phyloP scores from a whole-genome alignment of 1,140 invertebrate species.

The Drosophila pallidifrons region DNA sequence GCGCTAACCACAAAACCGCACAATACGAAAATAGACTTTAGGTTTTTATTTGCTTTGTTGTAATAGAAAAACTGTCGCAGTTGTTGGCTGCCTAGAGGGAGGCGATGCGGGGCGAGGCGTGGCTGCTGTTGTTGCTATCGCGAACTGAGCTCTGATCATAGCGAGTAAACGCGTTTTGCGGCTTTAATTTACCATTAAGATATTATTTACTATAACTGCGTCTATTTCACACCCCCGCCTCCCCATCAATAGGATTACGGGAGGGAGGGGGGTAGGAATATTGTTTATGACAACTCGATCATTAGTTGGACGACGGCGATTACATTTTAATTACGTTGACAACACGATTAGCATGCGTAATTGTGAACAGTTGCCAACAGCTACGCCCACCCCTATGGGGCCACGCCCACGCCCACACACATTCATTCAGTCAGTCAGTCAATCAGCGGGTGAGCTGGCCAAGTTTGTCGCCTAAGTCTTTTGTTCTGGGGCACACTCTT shows the following conservation, averaged over 20 bases:
- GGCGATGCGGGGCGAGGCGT: constrained; percentile 1
- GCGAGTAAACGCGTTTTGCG: constrained; percentile 64
- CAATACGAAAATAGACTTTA: constrained; percentile 63
- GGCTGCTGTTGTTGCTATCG: constrained; percentile 16
- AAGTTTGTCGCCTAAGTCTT: constrained; percentile 68
- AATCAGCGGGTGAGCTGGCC: not conserved
- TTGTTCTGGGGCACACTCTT: constrained; percentile 57
- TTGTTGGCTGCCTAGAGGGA: not conserved
- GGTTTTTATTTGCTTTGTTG: constrained; percentile 40
- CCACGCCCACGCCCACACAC: constrained; percentile 37
- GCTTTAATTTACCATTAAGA: constrained; percentile 78
- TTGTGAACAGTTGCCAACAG: constrained; percentile 51
- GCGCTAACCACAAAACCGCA: constrained; percentile 67
- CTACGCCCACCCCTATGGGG: constrained; percentile 1
- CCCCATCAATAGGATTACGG: not conserved
- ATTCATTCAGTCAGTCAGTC: not conserved
- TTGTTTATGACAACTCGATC: constrained; percentile 68
- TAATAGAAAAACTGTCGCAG: constrained; percentile 48
- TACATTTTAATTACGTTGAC: constrained; percentile 81
- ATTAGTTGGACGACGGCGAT: constrained; percentile 67
- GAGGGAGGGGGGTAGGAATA: constrained; percentile 1
- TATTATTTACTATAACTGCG: constrained; percentile 71
- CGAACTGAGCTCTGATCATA: constrained; percentile 8
- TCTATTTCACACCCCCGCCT: constrained; percentile 13
- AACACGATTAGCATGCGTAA: constrained; percentile 81